Base-by-base conservation (phyloP, 1,140 invertebrate genomes). In the Brachionus rotundiformis region DNA sequence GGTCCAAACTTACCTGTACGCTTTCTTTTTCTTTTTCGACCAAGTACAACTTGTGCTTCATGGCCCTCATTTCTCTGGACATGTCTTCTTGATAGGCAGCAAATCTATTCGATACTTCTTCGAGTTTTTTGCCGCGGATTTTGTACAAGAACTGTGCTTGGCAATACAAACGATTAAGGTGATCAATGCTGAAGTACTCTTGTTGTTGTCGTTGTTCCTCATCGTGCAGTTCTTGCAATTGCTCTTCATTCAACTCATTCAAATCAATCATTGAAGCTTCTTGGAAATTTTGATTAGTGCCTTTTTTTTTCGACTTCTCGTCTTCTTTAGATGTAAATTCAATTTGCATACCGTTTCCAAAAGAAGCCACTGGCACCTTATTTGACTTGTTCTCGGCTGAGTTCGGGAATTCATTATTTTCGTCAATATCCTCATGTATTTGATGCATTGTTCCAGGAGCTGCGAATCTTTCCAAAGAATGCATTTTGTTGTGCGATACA, bases 121-220 rank as follows among this genome's bases (percentile, higher is more conserved):
- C 76, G 7, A 79, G 36, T 31, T 79, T 79, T 63, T 79, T 79
- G 47, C 76, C 76, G 16, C 76, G 29, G 16, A 79, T 63, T 59
- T 79, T 79, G 36, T 79, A 79, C 27, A 79, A 79, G 59, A 79
- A 79, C 33, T 79, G 76, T 19, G 76, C 47, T 19, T 79, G 76
- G 47, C 44, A 59, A 13, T 79, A 79, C 76, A 79, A 39, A 13
- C 76, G 44, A 63, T 79, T 79, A n/a, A 79, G 25, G 59, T 79
- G 76, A 54, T 79, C 76, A 41, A 79, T 79, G 23, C 59, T 79
- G 41, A 79, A 79, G 13, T 79, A 79, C 54, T 79, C 76, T 13
- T 79, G 76, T 27, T 79, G 76, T 39, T 79, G 76, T 63, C 36
- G 54, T 63, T 79, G 31, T 16, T 79, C 76, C 29, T 79, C 76